Base-by-base conservation (phyloP, 30 jellyfish, hydroid and myxozoan species). In the Hydractinia symbiolongicarpus region DNA sequence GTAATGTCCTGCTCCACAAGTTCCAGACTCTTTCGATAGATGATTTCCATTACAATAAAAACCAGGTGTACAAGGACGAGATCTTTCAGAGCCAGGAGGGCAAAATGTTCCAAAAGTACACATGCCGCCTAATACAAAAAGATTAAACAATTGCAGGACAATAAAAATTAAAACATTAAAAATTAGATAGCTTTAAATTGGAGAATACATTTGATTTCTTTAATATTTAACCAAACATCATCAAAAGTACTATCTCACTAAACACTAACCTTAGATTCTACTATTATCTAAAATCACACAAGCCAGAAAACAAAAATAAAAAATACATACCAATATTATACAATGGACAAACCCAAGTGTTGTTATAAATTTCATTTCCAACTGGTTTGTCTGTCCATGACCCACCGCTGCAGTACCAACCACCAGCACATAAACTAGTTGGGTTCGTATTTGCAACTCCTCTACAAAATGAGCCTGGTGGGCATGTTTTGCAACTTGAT, bases 321-420 rank as follows among this genome's bases (percentile, higher is more conserved):
- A 16, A 13, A 54, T 53, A 10, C 17, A 17, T 84, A 84, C 94
- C 94, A 17, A 78, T 84, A 56, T 76, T 66, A 50, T 57, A 72
- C 49, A 77, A 61, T 50, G 91, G 91, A 78, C 91, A 84, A 8
- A 40, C 67, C 67, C 73, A 77, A 15, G 94, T 72, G 61, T 44
- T 58, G 82, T 82, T 82, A 68, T 77, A 77, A 16, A 89, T 77
- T 19, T 86, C 94, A 76, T 86, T 87, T 16, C 73, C 74, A 0
- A 85, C 61, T 77, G 98, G 98, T 53, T 90, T 84, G 66, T 86
- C 70, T 44, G 95, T 76, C 75, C 95, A 83, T n/a, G 98, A 84
- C 9, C 98, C 98, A 55, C 88, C 89, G 20, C 88, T 52, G 67
- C 98, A 92, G 73, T 86, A 92, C 92, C 93, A 92, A 20, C 98